These are phyloP conservation scores for Solenopsis fugax DNA, from an alignment of 1,140 invertebrate species.

Conservation along the genomic window DNA sequence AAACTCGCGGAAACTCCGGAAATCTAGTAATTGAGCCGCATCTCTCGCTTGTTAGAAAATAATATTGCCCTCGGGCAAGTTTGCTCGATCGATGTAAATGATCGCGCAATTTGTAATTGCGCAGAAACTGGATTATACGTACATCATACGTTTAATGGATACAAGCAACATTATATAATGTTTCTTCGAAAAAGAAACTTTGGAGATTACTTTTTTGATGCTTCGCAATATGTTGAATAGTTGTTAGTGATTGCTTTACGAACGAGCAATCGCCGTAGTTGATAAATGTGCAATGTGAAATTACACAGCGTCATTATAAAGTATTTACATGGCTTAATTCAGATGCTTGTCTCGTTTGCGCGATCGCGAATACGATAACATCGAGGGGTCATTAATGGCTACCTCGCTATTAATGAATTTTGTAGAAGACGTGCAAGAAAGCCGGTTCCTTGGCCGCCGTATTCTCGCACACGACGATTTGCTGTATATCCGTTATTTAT, in stretches of 20 bases:
- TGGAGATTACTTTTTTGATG: background rate
- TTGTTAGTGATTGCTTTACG: background rate
- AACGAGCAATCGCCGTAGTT: slow-evolving; percentile 1
- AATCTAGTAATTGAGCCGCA: slow-evolving; percentile 57
- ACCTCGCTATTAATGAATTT: slow-evolving; percentile 14
- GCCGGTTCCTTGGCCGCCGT: slow-evolving; percentile 32
- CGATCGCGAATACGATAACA: slow-evolving; percentile 29
- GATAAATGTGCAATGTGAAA: slow-evolving; percentile 14
- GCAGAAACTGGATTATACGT: background rate
- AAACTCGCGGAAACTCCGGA: slow-evolving; percentile 71
- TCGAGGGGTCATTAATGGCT: background rate
- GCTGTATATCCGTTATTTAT: slow-evolving; percentile 80
- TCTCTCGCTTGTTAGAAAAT: slow-evolving; percentile 41
- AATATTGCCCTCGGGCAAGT: slow-evolving; percentile 9
- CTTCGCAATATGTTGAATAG: background rate
- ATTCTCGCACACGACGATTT: slow-evolving; percentile 62
- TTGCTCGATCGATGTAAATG: slow-evolving; percentile 40
- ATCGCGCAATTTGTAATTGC: slow-evolving; percentile 41
- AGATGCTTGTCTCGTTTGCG: slow-evolving; percentile 28
- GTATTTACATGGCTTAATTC: slow-evolving; percentile 50
- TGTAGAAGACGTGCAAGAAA: slow-evolving; percentile 39
- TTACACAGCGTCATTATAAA: slow-evolving; percentile 19
- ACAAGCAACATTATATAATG: background rate
- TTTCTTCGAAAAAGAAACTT: background rate
- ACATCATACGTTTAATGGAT: background rate